Evolutionary conservation across 2,797 vertebrate genomes (phyloP).

Genomic region (Acridotheres tristis): DNA sequence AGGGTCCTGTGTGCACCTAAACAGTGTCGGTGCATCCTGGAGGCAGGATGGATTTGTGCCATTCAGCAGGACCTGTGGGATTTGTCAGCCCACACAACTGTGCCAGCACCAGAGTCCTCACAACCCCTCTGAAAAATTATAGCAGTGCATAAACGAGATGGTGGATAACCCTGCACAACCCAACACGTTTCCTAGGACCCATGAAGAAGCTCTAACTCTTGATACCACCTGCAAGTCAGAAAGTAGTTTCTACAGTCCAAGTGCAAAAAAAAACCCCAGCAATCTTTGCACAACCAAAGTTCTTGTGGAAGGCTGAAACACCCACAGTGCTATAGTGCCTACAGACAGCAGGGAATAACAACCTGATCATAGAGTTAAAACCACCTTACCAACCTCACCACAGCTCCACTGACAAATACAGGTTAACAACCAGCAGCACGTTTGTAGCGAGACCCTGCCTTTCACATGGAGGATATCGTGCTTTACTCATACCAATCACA

Average conservation of each 20-base stretch:
- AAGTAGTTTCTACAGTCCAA: not conserved
- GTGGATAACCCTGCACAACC: not conserved
- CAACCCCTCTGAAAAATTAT: not conserved
- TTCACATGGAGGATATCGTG: accelerated
- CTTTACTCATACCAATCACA: not conserved
- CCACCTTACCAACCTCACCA: not conserved
- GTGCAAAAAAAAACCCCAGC: not conserved
- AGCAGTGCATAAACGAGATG: not conserved
- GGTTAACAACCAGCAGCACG: not conserved
- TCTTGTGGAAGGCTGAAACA: not conserved
- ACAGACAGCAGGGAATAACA: not conserved
- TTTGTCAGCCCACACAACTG: not conserved
- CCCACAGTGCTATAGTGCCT: not conserved
- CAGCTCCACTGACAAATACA: not conserved
- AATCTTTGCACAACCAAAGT: not conserved
- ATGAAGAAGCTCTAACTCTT: not conserved
- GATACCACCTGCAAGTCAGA: not conserved
- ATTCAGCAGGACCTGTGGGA: not conserved
- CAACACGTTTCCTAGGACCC: not conserved
- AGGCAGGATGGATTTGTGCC: not conserved
- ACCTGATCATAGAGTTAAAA: not conserved
- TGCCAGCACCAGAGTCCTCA: not conserved
- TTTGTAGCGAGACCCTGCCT: not conserved
- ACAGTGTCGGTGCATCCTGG: not conserved
- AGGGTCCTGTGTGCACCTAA: not conserved